A percentile compares a stretch with the other conserved stretches of the same genome.
Evolutionary conservation across 1,140 invertebrate genomes (phyloP).

Genomic region (Pissodes strobi): DNA sequence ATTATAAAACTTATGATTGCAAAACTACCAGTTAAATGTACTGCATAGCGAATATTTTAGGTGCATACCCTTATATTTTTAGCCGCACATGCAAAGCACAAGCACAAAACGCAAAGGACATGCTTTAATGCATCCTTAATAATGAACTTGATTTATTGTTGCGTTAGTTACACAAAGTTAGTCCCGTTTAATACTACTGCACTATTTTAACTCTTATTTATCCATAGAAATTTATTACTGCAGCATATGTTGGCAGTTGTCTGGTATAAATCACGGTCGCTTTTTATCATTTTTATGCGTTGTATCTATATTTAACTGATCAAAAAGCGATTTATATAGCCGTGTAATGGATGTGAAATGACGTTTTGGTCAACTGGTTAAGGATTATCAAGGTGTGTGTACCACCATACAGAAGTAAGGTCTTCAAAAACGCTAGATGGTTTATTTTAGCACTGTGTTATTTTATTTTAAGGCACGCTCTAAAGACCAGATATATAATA

Average conservation of each 20-base stretch:
- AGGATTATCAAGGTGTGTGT: too few species aligned
- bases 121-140: slow-evolving; percentile 31
- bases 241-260: slow-evolving; percentile 28
- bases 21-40: too few species aligned
- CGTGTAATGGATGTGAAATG: too few species aligned
- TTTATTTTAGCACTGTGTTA: too few species aligned
- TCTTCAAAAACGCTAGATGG: too few species aligned
- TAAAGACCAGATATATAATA: too few species aligned
- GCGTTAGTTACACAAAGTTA: slow-evolving; percentile 29
- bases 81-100: slow-evolving; percentile 14
- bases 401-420: too few species aligned
- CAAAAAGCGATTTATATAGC: too few species aligned
- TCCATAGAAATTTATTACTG: slow-evolving; percentile 31
- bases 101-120: slow-evolving; percentile 8
- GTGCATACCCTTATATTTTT: slow-evolving; percentile 8
- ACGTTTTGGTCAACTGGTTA: too few species aligned
- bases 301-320: neutral
- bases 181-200: slow-evolving; percentile 27
- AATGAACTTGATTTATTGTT: slow-evolving; percentile 33
- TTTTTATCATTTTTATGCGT: slow-evolving; percentile 15
- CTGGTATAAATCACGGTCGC: slow-evolving; percentile 3
- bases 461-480: too few species aligned
- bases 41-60: too few species aligned
- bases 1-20: too few species aligned
- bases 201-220: slow-evolving; percentile 23